These are phyloP conservation scores for Chrysocyon brachyurus DNA, from an alignment of 2,797 vertebrate species.

Conservation along the genomic window DNA sequence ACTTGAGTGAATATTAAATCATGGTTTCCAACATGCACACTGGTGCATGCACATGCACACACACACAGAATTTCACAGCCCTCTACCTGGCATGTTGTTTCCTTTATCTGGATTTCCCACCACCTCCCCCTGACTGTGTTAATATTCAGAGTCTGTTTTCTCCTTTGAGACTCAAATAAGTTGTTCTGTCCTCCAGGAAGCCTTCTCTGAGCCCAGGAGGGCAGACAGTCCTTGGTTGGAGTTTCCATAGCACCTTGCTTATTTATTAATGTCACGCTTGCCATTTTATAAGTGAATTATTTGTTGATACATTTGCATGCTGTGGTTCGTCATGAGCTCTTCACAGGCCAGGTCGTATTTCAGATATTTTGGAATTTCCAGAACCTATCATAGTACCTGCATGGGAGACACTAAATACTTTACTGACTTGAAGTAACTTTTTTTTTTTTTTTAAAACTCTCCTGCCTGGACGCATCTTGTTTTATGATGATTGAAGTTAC, in stretches of 20 bases:
- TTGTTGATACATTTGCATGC: background rate
- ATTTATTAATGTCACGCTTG: no score
- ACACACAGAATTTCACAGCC: rapidly evolving
- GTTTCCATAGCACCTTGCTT: background rate
- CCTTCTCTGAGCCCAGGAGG: background rate
- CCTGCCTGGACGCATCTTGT: background rate
- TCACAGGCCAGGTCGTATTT: background rate
- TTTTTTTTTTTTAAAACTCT: background rate
- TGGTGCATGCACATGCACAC: background rate
- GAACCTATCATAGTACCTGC: no score
- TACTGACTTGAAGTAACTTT: background rate
- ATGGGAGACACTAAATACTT: background rate
- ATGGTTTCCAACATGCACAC: no score
- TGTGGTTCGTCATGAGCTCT: rapidly evolving
- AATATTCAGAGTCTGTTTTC: background rate
- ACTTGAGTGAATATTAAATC: no score
- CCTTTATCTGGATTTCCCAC: background rate
- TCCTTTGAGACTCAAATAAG: background rate
- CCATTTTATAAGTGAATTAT: no score
- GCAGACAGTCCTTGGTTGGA: no score
- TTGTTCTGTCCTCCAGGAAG: background rate
- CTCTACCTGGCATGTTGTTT: background rate
- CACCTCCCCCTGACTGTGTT: no score
- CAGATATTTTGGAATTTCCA: background rate
- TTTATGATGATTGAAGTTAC: background rate